These are phyloP conservation scores for Drymodes brunneopygia DNA, from an alignment of 2,113 vertebrate genomes.

Conservation along the genomic window DNA sequence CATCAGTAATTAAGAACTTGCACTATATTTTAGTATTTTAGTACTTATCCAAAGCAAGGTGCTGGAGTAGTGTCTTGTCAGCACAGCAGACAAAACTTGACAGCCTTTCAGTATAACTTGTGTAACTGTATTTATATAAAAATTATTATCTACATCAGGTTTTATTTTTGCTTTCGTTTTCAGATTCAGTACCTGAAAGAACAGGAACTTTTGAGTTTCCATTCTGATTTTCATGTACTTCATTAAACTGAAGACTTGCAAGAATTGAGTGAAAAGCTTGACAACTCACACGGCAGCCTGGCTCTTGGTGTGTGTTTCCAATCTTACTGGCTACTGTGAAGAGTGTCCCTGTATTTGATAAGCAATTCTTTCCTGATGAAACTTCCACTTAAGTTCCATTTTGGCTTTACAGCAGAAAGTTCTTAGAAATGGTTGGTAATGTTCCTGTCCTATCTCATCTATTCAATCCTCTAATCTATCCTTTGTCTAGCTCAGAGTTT, in stretches of 20 bases:
- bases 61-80: background rate
- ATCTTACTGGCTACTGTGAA: background rate
- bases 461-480: background rate
- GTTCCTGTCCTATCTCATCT: background rate
- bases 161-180: slow-evolving; percentile 16
- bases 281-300: background rate
- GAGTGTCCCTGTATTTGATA: background rate
- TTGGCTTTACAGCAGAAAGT: background rate
- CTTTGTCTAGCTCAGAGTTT: background rate
- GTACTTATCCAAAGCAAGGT: background rate
- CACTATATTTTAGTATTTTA: background rate
- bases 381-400: background rate
- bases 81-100: background rate
- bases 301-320: background rate
- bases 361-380: background rate
- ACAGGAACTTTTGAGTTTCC: background rate
- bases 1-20: background rate
- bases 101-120: background rate
- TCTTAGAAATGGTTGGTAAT: background rate
- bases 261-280: background rate
- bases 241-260: background rate
- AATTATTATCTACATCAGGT: background rate
- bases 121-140: background rate
- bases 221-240: background rate
- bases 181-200: background rate